A percentile compares a stretch with the other conserved stretches of the same genome.
Conservation (phyloP, 2,888 invertebrate genomes). For the Ectemnius continuus region DNA sequence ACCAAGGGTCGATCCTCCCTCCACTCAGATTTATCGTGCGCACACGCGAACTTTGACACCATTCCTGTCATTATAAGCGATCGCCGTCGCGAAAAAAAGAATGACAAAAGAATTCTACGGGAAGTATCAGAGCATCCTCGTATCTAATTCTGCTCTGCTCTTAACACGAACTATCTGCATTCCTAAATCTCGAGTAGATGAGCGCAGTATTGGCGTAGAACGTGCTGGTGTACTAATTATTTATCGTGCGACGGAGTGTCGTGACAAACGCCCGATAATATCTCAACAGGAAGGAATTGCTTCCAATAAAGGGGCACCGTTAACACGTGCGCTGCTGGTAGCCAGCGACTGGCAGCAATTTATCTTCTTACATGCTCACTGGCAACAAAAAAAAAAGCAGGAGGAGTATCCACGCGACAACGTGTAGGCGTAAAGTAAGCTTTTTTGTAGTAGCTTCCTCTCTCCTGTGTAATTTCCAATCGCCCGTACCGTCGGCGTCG, state of each 20-base stretch:
- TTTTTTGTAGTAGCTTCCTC: too few species aligned
- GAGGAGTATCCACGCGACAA: background rate
- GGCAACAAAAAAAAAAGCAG: background rate
- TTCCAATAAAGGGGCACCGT: constrained; percentile 25
- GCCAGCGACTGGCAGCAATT: background rate
- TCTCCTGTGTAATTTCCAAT: too few species aligned
- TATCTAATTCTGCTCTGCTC: background rate
- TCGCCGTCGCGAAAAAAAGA: background rate
- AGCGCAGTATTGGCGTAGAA: too few species aligned
- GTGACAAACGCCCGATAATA: background rate
- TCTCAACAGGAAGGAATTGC: constrained; percentile 26
- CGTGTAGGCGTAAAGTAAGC: too few species aligned
- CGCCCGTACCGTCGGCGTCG: too few species aligned
- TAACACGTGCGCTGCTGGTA: constrained; percentile 1
- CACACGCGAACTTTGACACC: constrained; percentile 29
- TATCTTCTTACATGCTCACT: constrained; percentile 2
- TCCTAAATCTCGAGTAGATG: too few species aligned
- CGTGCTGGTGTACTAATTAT: background rate
- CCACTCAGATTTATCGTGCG: constrained; percentile 12
- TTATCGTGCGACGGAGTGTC: background rate
- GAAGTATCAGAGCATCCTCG: background rate
- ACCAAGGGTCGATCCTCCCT: constrained; percentile 16
- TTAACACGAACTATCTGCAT: too few species aligned
- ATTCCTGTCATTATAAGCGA: constrained; percentile 15
- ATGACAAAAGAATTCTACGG: background rate